Evolutionary conservation across 2,888 invertebrate species (phyloP), one percentile per base, ranked within the genome.

Genomic region (Hypselothyrea guttata): DNA sequence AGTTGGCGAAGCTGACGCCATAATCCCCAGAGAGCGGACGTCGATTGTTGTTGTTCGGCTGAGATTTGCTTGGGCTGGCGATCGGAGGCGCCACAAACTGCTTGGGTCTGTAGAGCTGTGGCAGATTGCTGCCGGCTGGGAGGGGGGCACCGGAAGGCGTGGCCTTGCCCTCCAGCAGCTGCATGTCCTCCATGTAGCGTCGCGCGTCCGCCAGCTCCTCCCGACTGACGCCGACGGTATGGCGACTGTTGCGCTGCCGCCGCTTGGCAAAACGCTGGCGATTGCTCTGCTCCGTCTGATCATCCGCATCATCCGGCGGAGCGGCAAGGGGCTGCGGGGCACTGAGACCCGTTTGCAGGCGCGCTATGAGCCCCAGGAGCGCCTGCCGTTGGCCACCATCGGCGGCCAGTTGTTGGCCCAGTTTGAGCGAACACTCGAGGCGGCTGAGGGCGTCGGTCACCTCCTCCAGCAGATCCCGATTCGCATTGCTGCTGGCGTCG

Each of bases 171-270:
- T 90, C 91, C 54, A 90, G 88, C 41, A 92, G 85, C 4, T 91
- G 88, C 86, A 92, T 92, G 76, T 93, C 93, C 88, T 95, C 94
- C 71, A 96, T 93, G 84, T 95, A 92, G 55, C 93, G 92, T 40
- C 96, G 91, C 0, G 96, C 96, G 76, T 94, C 93, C 1, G 94
- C 95, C 18, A 96, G 89, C 84, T 96, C 96, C 86, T 95, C 95
- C 38, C 93, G 92, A 33, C 95, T 95, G 12, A 96, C 96, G 41
- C 95, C 96, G 15, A 96, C 95, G 0, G 96, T 96, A 88, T 96
- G 95, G 0, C 96, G 90, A 41, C 92, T 92, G 62, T 93, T 92
- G 27, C 94, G 92, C 66, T 92, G 91, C 53, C 93, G 92, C 7
- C 92, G 89, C 61, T 93, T 92, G 1, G 88, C 89, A 65, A 92